These are phyloP conservation scores for Phorcus lineatus DNA, from an alignment of 2,888 invertebrate genomes.

Conservation along the genomic window DNA sequence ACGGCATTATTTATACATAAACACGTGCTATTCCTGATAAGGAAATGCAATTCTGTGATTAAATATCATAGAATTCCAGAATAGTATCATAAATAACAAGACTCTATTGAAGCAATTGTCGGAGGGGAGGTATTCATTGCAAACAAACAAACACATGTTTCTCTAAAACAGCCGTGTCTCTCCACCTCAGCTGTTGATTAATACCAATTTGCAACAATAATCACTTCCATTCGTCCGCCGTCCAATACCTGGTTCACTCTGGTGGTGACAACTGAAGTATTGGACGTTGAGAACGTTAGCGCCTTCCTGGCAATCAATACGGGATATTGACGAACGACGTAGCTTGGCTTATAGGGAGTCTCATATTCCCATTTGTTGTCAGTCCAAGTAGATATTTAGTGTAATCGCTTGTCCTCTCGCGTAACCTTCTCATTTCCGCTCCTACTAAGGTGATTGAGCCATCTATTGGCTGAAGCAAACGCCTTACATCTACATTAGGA, in stretches of 20 bases:
- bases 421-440: slow-evolving; percentile 3
- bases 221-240: slow-evolving; percentile 8
- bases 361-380: slow-evolving; percentile 5
- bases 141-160: slow-evolving; percentile 15
- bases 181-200: neutral
- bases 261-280: neutral
- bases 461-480: slow-evolving; percentile 17
- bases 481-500: slow-evolving; percentile 16
- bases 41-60: neutral
- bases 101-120: neutral
- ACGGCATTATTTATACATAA: neutral
- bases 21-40: neutral
- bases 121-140: neutral
- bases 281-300: neutral
- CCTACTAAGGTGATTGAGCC: neutral
- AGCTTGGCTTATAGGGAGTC: neutral
- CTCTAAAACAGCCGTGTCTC: neutral
- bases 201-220: slow-evolving; percentile 12
- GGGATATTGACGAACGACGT: slow-evolving; percentile 1
- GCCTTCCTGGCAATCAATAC: neutral
- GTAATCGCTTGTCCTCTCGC: slow-evolving; percentile 12
- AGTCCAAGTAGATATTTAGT: slow-evolving; percentile 17
- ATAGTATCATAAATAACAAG: neutral
- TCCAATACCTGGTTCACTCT: neutral
- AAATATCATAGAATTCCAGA: neutral